A percentile compares a stretch with the other conserved stretches of the same genome.
These are phyloP conservation scores for Phrynosoma platyrhinos DNA, from an alignment of 2,113 vertebrate genomes.

Conservation along the genomic window DNA sequence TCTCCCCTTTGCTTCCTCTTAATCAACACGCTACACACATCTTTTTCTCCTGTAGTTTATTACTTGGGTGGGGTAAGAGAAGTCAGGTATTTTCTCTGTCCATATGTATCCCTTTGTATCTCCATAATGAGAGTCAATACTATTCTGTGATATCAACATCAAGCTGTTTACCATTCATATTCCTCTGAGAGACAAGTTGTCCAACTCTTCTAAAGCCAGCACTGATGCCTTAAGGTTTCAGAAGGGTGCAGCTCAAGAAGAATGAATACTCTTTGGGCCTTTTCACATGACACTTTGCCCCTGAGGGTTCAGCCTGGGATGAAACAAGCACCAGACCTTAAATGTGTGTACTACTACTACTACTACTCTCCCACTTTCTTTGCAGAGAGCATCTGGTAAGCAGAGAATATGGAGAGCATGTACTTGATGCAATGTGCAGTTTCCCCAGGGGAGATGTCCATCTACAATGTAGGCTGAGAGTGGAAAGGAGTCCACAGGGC, in stretches of 20 bases:
- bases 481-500: too few species aligned
- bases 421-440: background rate
- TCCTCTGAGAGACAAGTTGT: constrained; percentile 43
- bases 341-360: background rate
- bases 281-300: background rate
- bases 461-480: background rate
- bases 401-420: background rate
- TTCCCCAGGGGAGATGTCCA: background rate
- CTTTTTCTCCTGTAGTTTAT: rapidly evolving
- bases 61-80: background rate
- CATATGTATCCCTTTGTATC: constrained; percentile 23
- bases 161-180: constrained; percentile 71
- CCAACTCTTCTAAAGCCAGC: background rate
- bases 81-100: background rate
- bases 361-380: background rate
- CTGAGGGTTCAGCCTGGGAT: background rate
- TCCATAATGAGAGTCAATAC: background rate
- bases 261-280: rapidly evolving
- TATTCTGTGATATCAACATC: constrained; percentile 54
- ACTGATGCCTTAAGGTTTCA: background rate
- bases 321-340: background rate
- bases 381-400: too few species aligned
- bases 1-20: constrained; percentile 52
- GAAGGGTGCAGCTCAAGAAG: background rate
- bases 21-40: background rate